Conservation (phyloP, 2,888 invertebrate genomes). For the Parnassius smintheus region DNA sequence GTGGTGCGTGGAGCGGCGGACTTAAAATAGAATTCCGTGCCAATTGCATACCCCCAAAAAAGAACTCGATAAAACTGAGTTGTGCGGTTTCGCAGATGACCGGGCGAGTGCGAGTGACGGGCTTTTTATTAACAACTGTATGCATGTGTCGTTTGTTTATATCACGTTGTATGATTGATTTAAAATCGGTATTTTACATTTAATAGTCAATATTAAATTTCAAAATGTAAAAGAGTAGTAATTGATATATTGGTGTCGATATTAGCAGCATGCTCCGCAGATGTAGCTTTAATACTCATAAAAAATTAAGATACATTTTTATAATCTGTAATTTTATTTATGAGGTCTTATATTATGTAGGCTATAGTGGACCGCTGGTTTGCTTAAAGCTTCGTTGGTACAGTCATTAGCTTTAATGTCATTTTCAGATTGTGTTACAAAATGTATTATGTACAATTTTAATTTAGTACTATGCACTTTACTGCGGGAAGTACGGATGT, state of each 20-base stretch:
- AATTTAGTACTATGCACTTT: no score
- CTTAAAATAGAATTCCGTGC: conserved; percentile 52
- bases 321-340: no score
- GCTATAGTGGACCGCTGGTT: no score
- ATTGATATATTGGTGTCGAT: conserved; percentile 3
- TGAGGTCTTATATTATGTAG: no score
- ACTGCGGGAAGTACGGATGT: no score
- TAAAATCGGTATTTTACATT: background rate
- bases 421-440: no score
- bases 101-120: conserved; percentile 44
- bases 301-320: no score
- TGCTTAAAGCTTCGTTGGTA: no score
- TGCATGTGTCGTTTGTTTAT: conserved; percentile 35
- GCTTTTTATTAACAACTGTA: conserved; percentile 21
- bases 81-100: conserved; percentile 40
- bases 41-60: conserved; percentile 38
- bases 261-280: background rate
- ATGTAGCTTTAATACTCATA: background rate
- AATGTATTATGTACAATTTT: no score
- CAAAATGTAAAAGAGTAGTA: background rate
- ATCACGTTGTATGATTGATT: conserved; percentile 8
- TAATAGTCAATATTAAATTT: background rate
- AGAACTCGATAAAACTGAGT: conserved; percentile 25
- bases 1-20: conserved; percentile 72
- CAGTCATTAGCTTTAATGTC: no score